Base-by-base conservation (phyloP, 2,797 vertebrate species). In the Ispidina picta region DNA sequence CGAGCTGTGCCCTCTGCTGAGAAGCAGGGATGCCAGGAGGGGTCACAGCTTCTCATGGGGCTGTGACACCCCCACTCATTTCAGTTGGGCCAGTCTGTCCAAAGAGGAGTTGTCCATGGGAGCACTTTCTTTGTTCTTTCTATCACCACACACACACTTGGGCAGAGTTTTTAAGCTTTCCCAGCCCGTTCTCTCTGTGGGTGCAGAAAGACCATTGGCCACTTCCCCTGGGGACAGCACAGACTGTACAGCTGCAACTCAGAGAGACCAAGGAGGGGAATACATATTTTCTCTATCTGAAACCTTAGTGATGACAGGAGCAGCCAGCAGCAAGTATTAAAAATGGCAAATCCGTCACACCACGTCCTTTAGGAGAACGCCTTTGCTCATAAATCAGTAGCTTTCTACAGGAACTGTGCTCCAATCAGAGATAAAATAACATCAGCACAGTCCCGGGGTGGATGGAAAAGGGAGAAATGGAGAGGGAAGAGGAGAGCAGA, bases 181-280 rank as follows among this genome's bases (percentile, higher is more conserved):
- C 18, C 1, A 0, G 9, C 9, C 1, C 0, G 23, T 25, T 80
- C 9, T 44, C 58, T 52, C 25, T 15, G 55, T 0, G 5, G 37
- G 46, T 7, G 33, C 56, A 19, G 65, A 59, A 60, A 28, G 17
- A n/a, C 26, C 51, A 1, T 12, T 1, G 1, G 39, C 14, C 41
- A 8, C 19, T 6, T 35, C 59, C 6, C 0, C 35, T 0, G 8
- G 65, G 33, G 12, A 72, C 66, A 46, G 60, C 52, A 18, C 48
- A n/a, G 56, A 18, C 35, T n/a, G 7, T 60, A n/a, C 39, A 37
- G 83, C 64, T 26, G 33, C 35, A 25, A 18, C 41, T 3, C 0
- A 0, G 10, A 1, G 7, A 51, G 12, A 12, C 33, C 46, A 4
- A 25, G 35, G 26, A 46, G 15, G 17, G 35, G 7, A 15, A 65